These are phyloP conservation scores for Scolopax rusticola DNA, from an alignment of 2,797 vertebrate species.

Conservation along the genomic window DNA sequence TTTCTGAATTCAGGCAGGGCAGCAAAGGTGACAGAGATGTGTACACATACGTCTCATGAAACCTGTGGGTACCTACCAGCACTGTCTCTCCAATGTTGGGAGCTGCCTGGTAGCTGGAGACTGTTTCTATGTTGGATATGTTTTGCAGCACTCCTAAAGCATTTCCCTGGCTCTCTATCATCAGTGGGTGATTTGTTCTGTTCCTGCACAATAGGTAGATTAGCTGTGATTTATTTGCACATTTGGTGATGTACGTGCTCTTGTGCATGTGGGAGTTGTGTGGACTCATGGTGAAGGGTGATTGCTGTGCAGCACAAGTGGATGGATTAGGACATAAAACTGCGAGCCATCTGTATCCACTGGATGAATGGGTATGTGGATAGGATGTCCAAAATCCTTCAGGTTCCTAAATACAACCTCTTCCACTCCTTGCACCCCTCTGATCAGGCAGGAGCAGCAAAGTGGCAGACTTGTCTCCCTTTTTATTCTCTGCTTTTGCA, in stretches of 20 bases:
- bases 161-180: neutral
- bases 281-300: neutral
- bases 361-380: neutral
- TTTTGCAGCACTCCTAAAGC: neutral
- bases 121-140: neutral
- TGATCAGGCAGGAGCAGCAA: neutral
- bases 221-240: neutral
- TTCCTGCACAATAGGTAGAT: neutral
- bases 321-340: neutral
- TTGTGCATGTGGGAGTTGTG: neutral
- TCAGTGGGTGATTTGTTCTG: neutral
- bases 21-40: neutral
- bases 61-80: neutral
- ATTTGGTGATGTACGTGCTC: neutral
- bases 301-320: neutral
- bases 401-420: neutral
- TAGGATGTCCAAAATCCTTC: neutral
- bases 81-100: neutral
- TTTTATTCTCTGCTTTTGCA: neutral
- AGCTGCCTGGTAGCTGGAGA: neutral
- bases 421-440: neutral
- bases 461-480: neutral
- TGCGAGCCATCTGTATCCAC: neutral
- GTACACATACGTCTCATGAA: accelerated
- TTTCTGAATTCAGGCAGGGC: neutral